Evolutionary conservation across 2,113 vertebrate genomes (phyloP).

Genomic region (Triplophysa rosa): DNA sequence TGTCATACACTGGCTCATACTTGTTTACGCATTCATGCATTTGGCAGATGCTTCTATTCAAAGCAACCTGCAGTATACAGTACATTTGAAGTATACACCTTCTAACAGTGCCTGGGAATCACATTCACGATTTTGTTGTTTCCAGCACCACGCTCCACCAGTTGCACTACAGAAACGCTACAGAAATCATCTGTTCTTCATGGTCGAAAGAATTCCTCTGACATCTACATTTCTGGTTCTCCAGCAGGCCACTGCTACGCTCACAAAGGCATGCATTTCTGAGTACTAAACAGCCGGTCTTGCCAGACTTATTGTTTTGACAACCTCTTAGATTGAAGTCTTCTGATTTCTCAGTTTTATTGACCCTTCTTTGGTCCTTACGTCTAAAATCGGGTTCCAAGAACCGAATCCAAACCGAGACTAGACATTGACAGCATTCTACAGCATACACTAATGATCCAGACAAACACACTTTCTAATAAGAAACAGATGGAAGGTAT

Average conservation of each 20-base stretch:
- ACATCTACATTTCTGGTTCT: neutral
- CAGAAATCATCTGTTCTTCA: neutral
- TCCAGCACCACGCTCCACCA: no score
- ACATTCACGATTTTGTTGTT: no score
- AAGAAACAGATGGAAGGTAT: conserved; percentile 23
- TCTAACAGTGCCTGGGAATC: no score
- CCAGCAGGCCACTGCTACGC: neutral
- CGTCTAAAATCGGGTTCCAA: conserved; percentile 10
- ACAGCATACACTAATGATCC: conserved; percentile 15
- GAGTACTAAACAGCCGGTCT: neutral
- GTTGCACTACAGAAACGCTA: no score
- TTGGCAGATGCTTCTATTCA: no score
- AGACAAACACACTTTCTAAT: conserved; percentile 29
- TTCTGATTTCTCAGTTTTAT: conserved; percentile 17
- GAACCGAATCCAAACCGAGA: conserved; percentile 6
- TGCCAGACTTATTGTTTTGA: conserved; percentile 6
- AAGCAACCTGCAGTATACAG: no score
- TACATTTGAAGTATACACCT: no score
- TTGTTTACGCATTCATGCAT: neutral
- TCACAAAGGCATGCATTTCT: neutral
- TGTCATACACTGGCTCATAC: no score
- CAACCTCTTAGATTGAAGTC: neutral
- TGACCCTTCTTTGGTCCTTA: conserved; percentile 11
- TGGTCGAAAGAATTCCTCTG: neutral
- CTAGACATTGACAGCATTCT: conserved; percentile 22